phyloP scores from a whole-genome alignment of 2,113 vertebrate genomes.

The Girardinichthys multiradiatus region DNA sequence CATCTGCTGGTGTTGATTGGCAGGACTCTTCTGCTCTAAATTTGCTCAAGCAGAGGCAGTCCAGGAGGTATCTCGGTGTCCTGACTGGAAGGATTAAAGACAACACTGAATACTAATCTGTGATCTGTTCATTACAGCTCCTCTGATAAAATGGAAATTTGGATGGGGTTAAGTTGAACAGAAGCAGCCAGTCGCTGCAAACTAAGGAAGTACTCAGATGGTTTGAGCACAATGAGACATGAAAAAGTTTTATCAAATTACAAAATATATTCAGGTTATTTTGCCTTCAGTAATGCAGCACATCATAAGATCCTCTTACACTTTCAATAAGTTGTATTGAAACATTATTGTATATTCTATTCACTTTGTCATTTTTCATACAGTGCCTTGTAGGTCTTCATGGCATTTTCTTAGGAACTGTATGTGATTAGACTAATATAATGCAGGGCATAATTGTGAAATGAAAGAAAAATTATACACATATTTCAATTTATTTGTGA shows the following conservation, averaged over 20 bases:
- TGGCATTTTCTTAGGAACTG: not conserved
- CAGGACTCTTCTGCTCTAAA: slow-evolving; percentile 55
- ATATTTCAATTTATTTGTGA: no score
- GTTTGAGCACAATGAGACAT: slow-evolving; percentile 12
- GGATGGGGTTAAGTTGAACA: slow-evolving; percentile 47
- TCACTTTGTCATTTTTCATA: not conserved
- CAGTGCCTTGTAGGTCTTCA: no score
- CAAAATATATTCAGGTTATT: not conserved
- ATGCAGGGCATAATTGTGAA: not conserved
- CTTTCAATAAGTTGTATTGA: not conserved
- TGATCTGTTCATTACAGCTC: slow-evolving; percentile 57
- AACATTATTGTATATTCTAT: not conserved
- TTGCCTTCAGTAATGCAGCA: not conserved
- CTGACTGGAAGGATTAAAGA: slow-evolving; percentile 59
- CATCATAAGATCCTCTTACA: not conserved
- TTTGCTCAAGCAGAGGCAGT: slow-evolving; percentile 50
- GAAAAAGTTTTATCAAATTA: not conserved
- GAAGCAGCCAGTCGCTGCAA: slow-evolving; percentile 12
- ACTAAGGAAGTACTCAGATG: slow-evolving; percentile 12
- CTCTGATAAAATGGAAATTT: slow-evolving; percentile 62
- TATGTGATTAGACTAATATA: not conserved
- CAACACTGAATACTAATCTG: slow-evolving; percentile 55
- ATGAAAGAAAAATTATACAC: no score
- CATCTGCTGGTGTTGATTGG: slow-evolving; percentile 41
- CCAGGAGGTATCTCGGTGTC: slow-evolving; percentile 58